Evolutionary conservation across 2,888 invertebrate genomes (phyloP).

Genomic region (Ptilodon capucinus): DNA sequence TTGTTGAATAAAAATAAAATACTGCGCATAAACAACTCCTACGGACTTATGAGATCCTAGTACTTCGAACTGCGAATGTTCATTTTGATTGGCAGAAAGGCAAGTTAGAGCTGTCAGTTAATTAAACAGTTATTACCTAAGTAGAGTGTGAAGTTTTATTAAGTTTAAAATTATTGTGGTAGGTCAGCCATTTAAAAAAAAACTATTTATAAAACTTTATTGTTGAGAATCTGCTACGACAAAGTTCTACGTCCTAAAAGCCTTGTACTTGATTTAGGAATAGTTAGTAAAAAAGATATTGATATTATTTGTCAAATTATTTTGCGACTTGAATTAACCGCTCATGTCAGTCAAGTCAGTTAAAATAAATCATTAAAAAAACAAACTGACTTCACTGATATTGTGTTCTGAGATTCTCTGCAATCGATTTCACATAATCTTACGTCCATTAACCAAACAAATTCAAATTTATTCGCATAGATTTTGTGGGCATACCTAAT

Average conservation of each 20-base stretch:
- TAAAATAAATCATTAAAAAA: background rate
- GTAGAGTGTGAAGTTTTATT: background rate
- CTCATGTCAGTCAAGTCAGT: background rate
- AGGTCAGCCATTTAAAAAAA: slow-evolving; percentile 25
- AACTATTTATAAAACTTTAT: no score
- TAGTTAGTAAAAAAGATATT: no score
- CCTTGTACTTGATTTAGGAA: background rate
- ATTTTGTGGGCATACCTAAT: slow-evolving; percentile 31
- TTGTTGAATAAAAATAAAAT: background rate
- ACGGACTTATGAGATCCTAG: slow-evolving; percentile 14
- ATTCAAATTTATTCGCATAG: slow-evolving; percentile 26
- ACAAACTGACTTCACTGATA: slow-evolving; percentile 5
- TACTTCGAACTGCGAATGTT: slow-evolving; percentile 6
- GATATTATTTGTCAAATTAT: no score
- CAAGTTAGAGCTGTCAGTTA: background rate
- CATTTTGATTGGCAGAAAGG: background rate
- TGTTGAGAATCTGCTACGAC: no score
- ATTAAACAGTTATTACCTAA: background rate
- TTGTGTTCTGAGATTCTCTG: slow-evolving; percentile 12
- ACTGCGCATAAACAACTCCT: background rate
- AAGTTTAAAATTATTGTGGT: slow-evolving; percentile 12
- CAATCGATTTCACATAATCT: slow-evolving; percentile 27
- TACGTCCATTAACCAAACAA: slow-evolving; percentile 28
- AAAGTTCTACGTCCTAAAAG: background rate
- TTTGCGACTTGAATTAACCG: no score